Evolutionary conservation across 2,113 vertebrate species (phyloP).

Genomic region (Syngnathus floridae): DNA sequence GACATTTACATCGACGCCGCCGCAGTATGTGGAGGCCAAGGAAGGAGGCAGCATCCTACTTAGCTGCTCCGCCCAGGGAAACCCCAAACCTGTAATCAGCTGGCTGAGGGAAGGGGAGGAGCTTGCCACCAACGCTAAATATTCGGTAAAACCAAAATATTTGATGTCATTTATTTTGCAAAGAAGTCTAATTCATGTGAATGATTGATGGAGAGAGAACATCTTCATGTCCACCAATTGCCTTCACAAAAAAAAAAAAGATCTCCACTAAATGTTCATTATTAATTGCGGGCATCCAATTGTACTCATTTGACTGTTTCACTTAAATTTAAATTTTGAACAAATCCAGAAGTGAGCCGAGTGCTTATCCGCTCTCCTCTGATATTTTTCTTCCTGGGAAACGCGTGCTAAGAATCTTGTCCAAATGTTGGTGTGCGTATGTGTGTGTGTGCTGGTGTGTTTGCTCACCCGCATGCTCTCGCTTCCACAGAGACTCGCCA

Average conservation of each 20-base stretch:
- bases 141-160: conserved; percentile 75
- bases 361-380: conserved; percentile 18
- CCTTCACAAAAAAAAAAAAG: conserved; percentile 39
- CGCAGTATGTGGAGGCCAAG: conserved; percentile 94
- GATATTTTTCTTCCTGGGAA: conserved; percentile 17
- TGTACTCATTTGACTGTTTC: conserved; percentile 46
- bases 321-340: conserved; percentile 41
- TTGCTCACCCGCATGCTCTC: conserved; percentile 41
- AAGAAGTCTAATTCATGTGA: not conserved
- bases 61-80: conserved; percentile 92
- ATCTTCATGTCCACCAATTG: not conserved
- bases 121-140: conserved; percentile 81
- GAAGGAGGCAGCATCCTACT: conserved; percentile 88
- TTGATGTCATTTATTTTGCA: not conserved
- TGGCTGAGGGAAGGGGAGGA: conserved; percentile 91
- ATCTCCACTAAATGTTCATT: conserved; percentile 54
- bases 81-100: conserved; percentile 94
- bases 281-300: conserved; percentile 57
- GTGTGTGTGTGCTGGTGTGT: conserved; percentile 26
- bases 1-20: conserved; percentile 91
- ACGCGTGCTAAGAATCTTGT: conserved; percentile 18
- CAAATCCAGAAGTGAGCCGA: conserved; percentile 29
- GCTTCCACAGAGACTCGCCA: conserved; percentile 57
- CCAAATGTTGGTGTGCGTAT: conserved; percentile 4
- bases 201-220: not conserved